Base-by-base conservation (phyloP, 1,140 invertebrate genomes). In the Drosophila persimilis region DNA sequence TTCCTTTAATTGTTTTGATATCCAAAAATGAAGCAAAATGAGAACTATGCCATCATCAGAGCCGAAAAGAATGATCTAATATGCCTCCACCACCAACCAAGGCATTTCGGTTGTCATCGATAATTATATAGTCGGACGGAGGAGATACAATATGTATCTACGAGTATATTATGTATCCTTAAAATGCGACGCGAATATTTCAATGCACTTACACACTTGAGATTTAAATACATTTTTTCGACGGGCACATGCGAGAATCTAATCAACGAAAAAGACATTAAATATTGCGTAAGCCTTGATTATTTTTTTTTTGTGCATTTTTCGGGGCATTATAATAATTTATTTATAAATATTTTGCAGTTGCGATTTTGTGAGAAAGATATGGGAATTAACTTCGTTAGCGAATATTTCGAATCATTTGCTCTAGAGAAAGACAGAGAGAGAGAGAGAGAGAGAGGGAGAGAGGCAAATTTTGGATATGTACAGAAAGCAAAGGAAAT, bases 21-120 rank as follows among this genome's bases (percentile, higher is more conserved):
- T 29, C 53, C 71, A 51, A 57, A 57, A 51, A 11, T 44, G 41
- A 62, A 39, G 22, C 26, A 59, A 56, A 35, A 72, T 39, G 35
- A 39, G 11, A 73, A 85, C 71, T 81, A 86, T 85, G 81, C 77
- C 81, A 86, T 85, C 81, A 85, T 81, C 73, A 24, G 8, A 13
- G 45, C 59, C 72, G 26, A 56, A 73, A 80, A 65, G 62, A 74
- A 78, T 86, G 81, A 86, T 80, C 77, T 86, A 86, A 86, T 86
- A 72, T 57, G 44, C 11, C 55, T 31, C 52, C 48, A 35, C 8
- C 35, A 39, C 0, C 24, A 24, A 24, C 17, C 17, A 26, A 13
- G 35, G 11, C 46, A 43, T 66, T 61, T 54, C 60, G 35, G 73
- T 66, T 86, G 77, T 86, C 81, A 86, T 86, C 81, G 77, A 77